Conservation (phyloP, 2,888 invertebrate species). For the Ryuthela nishihirai region DNA sequence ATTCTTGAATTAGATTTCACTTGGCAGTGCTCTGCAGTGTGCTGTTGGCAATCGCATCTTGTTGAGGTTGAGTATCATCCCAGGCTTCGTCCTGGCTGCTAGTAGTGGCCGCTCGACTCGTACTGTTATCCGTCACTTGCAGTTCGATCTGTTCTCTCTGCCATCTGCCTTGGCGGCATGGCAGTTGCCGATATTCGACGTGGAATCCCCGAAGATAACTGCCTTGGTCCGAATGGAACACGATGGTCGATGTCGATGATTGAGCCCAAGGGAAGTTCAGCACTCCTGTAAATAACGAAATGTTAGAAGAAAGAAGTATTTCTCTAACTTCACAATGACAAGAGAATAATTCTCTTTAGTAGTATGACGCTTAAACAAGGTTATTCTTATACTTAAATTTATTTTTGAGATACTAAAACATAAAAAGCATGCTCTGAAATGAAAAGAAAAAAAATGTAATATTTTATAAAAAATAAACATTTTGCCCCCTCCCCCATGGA, state of each 20-base stretch:
- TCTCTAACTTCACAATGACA: too few species aligned
- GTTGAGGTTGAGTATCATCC: slow-evolving; percentile 28
- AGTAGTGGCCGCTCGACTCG: too few species aligned
- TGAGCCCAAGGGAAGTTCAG: slow-evolving; percentile 25
- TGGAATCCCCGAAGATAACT: slow-evolving; percentile 25
- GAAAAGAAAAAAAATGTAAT: too few species aligned
- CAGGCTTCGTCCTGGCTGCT: slow-evolving; percentile 18
- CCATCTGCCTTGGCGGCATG: slow-evolving; percentile 9
- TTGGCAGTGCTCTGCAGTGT: too few species aligned
- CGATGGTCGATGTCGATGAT: slow-evolving; percentile 18
- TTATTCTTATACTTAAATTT: neutral
- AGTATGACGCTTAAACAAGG: neutral
- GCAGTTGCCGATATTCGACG: slow-evolving; percentile 24
- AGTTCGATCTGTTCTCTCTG: slow-evolving; percentile 19
- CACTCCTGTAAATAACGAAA: slow-evolving; percentile 9
- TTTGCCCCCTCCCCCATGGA: too few species aligned
- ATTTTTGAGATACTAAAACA: neutral
- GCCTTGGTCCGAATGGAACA: slow-evolving; percentile 30
- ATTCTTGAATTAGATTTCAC: too few species aligned
- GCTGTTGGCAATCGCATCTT: too few species aligned
- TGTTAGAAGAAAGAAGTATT: too few species aligned
- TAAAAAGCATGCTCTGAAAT: too few species aligned
- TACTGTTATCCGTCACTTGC: slow-evolving; percentile 1
- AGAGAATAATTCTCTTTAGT: neutral
- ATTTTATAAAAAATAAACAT: too few species aligned